Evolutionary conservation across 2,113 vertebrate genomes (phyloP), one percentile per base, ranked within the genome.

Genomic region (Mionectes macconnelli): DNA sequence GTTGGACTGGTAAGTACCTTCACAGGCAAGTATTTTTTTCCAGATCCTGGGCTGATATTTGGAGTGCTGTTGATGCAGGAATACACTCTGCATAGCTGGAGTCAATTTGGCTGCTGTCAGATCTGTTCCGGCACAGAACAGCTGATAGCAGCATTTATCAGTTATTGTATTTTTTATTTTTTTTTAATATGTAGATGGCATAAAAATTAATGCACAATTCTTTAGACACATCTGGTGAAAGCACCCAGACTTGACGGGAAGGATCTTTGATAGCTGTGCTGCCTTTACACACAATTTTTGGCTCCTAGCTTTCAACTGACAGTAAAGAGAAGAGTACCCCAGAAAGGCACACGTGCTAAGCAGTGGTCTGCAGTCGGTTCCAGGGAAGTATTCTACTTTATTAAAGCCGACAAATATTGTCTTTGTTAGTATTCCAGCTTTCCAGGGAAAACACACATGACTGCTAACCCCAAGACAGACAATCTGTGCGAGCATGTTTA

Each of bases 401-500:
- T 40, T 89, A 64, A 89, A 94, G 80, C 55, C 69, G 72, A 49
- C 72, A 86, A 83, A 75, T 50, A 69, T 1, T 31, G 47, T 56
- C 75, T 92, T 80, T 92, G 45, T 73, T 92, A 84, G 13, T 64
- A 50, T 76, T 96, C 76, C 84, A 94, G 9, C 84, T 80, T 94
- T 77, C 72, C 50, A 80, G 84, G 72, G 89, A 89, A 89, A 92
- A 78, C 16, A 66, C 10, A 69, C 22, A 27, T 8, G n/a, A 55
- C n/a, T 94, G 83, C 68, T 86, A 86, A 86, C 31, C 53, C 63
- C 83, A 76, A 76, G 70, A 68, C 62, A 82, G 42, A 45, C 60
- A 62, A 57, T n/a, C 50, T 84, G 4, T 15, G 39, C 87, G 56
- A 78, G 30, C 33, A 24, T 31, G 50, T 91, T 93, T 82, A 90